Evolutionary conservation across 2,888 invertebrate species (phyloP).

Genomic region (Leptopterna dolabrata): DNA sequence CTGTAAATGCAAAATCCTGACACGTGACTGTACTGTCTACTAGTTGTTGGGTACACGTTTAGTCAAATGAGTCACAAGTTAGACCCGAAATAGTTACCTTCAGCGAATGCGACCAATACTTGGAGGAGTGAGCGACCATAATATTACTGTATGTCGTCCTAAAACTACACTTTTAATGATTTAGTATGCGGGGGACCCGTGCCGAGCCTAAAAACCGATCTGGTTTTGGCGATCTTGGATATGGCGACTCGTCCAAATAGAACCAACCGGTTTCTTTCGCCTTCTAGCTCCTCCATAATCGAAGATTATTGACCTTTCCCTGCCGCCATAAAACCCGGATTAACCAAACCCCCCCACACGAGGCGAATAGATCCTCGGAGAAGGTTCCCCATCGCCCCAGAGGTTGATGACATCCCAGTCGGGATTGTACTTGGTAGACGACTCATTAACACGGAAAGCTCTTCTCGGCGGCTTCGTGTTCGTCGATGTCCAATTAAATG

Average conservation of each 20-base stretch:
- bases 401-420: neutral
- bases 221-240: neutral
- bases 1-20: too few species aligned
- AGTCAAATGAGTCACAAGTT: too few species aligned
- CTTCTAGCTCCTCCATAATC: slow-evolving; percentile 4
- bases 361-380: neutral
- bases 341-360: neutral
- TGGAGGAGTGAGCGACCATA: too few species aligned
- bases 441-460: neutral
- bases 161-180: too few species aligned
- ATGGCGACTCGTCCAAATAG: neutral
- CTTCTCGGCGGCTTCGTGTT: neutral
- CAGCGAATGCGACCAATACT: too few species aligned
- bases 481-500: slow-evolving; percentile 16
- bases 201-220: too few species aligned
- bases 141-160: too few species aligned
- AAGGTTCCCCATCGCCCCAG: neutral
- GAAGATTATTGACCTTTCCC: slow-evolving; percentile 6
- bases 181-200: too few species aligned
- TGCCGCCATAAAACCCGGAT: neutral
- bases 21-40: too few species aligned
- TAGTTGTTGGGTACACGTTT: too few species aligned
- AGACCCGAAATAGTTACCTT: too few species aligned
- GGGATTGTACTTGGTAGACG: neutral
- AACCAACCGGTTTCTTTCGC: neutral